Evolutionary conservation across 1,140 invertebrate species (phyloP).

Genomic region (Brachionus rotundiformis): DNA sequence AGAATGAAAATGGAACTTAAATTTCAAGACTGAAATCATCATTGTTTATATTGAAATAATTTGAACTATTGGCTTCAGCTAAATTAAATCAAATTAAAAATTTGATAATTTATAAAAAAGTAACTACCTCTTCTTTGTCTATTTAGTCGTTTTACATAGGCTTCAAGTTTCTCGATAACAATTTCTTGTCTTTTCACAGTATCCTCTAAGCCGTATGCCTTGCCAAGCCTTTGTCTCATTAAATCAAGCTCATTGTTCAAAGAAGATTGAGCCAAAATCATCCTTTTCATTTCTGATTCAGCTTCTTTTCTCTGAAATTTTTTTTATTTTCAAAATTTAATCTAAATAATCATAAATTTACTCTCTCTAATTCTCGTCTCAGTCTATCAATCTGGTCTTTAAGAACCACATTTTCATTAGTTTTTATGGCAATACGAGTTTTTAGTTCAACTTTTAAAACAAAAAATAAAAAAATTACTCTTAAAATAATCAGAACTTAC

Average conservation of each 20-base stretch:
- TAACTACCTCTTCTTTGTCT: neutral
- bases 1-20: neutral
- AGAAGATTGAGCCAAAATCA: neutral
- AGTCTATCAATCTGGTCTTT: conserved; percentile 44
- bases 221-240: conserved; percentile 4
- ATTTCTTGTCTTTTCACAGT: conserved; percentile 51
- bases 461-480: neutral
- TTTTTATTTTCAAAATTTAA: neutral
- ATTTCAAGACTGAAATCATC: conserved; percentile 4
- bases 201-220: conserved; percentile 40
- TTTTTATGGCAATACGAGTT: conserved; percentile 5
- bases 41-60: neutral
- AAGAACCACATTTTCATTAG: conserved; percentile 50
- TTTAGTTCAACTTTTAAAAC: conserved; percentile 44
- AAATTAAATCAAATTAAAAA: neutral
- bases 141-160: neutral
- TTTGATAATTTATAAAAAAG: neutral
- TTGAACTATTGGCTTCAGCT: neutral
- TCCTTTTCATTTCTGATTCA: conserved; percentile 1
- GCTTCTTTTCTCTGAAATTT: conserved; percentile 31
- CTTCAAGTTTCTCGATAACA: conserved; percentile 50
- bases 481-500: neutral
- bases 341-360: neutral
- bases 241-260: conserved; percentile 1
- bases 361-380: neutral